Percentiles rank a stretch among this genome's conserved stretches.
Conservation (phyloP, 2,888 invertebrate genomes). For the Callinectes sapidus region DNA sequence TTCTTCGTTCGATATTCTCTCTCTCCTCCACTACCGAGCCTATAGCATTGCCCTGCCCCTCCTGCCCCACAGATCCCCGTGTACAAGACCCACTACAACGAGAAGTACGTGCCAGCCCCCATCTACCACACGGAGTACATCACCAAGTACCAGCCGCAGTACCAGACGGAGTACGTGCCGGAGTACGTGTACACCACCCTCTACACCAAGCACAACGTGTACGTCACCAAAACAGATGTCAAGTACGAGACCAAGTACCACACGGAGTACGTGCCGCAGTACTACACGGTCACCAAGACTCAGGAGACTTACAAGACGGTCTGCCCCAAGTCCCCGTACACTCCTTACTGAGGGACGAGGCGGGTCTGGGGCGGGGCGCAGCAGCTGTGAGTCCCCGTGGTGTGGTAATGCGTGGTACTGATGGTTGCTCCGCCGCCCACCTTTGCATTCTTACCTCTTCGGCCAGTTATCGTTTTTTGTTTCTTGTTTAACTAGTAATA, state of each 20-base stretch:
- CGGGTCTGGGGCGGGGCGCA: background rate
- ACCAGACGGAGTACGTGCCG: constrained; percentile 55
- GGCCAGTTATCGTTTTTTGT: constrained; percentile 33
- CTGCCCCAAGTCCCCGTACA: constrained; percentile 48
- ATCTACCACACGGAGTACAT: constrained; percentile 67
- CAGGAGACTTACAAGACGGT: constrained; percentile 47
- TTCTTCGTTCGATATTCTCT: no score
- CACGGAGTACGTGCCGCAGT: constrained; percentile 49
- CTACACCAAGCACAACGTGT: constrained; percentile 39
- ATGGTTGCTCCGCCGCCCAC: background rate
- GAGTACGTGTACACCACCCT: constrained; percentile 56
- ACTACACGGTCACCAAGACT: constrained; percentile 48
- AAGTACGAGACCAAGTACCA: constrained; percentile 48
- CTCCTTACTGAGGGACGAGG: background rate
- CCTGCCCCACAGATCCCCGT: background rate
- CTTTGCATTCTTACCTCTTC: background rate
- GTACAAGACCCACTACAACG: constrained; percentile 32
- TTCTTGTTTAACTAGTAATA: background rate
- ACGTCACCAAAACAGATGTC: constrained; percentile 59
- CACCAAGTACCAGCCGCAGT: constrained; percentile 65
- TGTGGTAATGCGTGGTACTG: background rate
- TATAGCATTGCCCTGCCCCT: background rate
- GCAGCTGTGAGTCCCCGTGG: background rate
- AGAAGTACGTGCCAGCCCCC: constrained; percentile 47
- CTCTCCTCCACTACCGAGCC: background rate